Percentiles rank a stretch among this genome's conserved stretches.
phyloP scores from a whole-genome alignment of 1,140 invertebrate genomes.

The Drosophila albomicans region DNA sequence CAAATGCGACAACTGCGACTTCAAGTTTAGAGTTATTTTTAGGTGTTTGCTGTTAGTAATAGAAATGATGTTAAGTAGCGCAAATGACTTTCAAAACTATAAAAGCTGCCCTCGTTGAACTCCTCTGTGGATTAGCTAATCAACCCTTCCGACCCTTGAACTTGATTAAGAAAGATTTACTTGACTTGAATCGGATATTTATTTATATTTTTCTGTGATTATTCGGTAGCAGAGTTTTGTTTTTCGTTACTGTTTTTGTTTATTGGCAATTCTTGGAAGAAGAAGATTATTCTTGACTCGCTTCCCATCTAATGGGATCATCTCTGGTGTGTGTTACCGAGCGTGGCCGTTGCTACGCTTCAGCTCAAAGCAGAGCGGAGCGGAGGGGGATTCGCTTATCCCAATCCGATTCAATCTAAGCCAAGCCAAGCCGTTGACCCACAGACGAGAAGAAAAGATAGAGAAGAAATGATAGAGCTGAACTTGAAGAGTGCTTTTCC shows the following conservation, averaged over 20 bases:
- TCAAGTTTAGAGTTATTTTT: slow-evolving; percentile 2
- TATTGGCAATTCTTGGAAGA: slow-evolving; percentile 7
- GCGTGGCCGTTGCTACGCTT: slow-evolving; percentile 24
- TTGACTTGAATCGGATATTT: neutral
- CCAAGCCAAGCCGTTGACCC: slow-evolving; percentile 32
- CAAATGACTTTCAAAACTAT: slow-evolving; percentile 28
- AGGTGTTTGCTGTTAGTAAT: slow-evolving; percentile 17
- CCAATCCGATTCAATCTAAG: neutral
- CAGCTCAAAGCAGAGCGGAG: slow-evolving; percentile 15
- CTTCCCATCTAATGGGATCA: slow-evolving; percentile 28
- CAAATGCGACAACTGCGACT: slow-evolving; percentile 10
- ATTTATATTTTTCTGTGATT: neutral
- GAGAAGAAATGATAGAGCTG: slow-evolving; percentile 9
- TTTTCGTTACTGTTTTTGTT: neutral
- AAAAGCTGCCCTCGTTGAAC: slow-evolving; percentile 15
- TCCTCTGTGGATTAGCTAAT: neutral
- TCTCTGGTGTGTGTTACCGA: slow-evolving; percentile 9
- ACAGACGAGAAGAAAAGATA: slow-evolving; percentile 14
- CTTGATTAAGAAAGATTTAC: neutral
- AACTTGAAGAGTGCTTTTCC: slow-evolving; percentile 15
- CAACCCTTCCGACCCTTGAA: neutral
- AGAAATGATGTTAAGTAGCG: slow-evolving; percentile 23
- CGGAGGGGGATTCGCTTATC: neutral
- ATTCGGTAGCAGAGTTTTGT: neutral
- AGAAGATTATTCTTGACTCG: neutral